Evolutionary conservation across 2,797 vertebrate genomes (phyloP).

Genomic region (Pipistrellus pygmaeus): DNA sequence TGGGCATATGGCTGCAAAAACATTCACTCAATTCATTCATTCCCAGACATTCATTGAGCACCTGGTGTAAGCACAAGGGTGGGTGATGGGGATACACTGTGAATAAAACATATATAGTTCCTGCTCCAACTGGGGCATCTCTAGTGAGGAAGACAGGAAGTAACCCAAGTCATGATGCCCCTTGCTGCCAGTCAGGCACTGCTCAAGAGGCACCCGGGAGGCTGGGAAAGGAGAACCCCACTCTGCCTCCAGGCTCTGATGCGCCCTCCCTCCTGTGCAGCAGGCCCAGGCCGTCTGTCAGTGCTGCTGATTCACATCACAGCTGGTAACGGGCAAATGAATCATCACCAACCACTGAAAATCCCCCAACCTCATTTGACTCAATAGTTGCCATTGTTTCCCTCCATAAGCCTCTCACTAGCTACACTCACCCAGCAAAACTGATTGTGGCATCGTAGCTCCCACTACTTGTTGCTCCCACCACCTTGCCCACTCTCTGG

Average conservation of each 20-base stretch:
- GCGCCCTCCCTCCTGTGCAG: not conserved
- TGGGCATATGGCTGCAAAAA: not conserved
- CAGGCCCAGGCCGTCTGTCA: not conserved
- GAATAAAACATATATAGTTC: not conserved
- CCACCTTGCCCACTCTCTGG: not conserved
- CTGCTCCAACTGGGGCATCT: not conserved
- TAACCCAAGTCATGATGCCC: not conserved
- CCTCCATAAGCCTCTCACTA: not conserved
- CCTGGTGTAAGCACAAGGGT: not conserved
- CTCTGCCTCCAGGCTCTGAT: not conserved
- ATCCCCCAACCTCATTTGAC: not conserved
- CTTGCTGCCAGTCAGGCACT: not conserved
- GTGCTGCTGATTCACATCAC: not conserved
- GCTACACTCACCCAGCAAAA: not conserved
- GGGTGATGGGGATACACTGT: not conserved
- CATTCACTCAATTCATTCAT: not conserved
- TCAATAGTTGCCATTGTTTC: not conserved
- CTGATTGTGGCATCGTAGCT: not conserved
- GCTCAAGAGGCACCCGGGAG: not conserved
- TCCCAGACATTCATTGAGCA: not conserved
- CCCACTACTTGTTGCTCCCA: not conserved
- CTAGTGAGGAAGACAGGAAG: not conserved
- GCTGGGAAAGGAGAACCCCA: not conserved
- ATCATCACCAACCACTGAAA: slow-evolving; percentile 17
- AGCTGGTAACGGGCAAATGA: not conserved